These are phyloP conservation scores for Gorilla gorilla DNA, from an alignment of 2,113 vertebrate genomes.

Conservation along the genomic window DNA sequence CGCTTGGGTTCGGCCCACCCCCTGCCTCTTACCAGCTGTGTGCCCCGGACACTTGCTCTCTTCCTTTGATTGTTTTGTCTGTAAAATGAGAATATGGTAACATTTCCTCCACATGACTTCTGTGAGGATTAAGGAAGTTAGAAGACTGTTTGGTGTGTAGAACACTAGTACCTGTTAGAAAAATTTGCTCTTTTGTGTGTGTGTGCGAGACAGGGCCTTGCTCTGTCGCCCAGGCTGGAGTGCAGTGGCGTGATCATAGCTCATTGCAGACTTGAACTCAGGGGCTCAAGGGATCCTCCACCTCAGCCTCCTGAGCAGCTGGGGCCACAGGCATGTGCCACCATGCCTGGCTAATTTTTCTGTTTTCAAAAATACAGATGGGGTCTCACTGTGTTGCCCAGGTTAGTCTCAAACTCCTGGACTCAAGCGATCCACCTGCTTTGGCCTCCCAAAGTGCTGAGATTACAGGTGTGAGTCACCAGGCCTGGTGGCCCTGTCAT, in stretches of 20 bases:
- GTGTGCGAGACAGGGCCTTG: not conserved
- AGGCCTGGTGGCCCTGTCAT: not conserved
- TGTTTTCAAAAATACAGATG: not conserved
- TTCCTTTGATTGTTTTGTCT: not conserved
- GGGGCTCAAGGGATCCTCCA: not conserved
- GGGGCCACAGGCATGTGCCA: not conserved
- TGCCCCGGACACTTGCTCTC: no score
- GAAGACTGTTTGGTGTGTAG: not conserved
- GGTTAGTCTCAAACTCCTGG: not conserved
- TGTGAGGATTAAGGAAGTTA: no score
- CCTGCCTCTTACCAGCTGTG: accelerated
- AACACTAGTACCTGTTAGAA: not conserved
- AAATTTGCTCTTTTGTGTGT: not conserved
- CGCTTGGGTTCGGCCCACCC: not conserved
- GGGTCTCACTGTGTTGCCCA: not conserved
- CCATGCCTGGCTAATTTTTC: not conserved
- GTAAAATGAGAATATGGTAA: not conserved
- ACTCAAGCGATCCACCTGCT: not conserved
- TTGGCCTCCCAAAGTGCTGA: not conserved
- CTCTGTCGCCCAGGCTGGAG: not conserved
- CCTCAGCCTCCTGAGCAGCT: not conserved
- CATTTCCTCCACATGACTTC: not conserved
- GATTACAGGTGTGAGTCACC: not conserved
- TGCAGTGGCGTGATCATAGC: not conserved
- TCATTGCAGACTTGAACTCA: not conserved